Percentiles rank a stretch among this genome's conserved stretches.
Evolutionary conservation across 2,113 vertebrate species (phyloP).

Genomic region (Myotis lucifugus): DNA sequence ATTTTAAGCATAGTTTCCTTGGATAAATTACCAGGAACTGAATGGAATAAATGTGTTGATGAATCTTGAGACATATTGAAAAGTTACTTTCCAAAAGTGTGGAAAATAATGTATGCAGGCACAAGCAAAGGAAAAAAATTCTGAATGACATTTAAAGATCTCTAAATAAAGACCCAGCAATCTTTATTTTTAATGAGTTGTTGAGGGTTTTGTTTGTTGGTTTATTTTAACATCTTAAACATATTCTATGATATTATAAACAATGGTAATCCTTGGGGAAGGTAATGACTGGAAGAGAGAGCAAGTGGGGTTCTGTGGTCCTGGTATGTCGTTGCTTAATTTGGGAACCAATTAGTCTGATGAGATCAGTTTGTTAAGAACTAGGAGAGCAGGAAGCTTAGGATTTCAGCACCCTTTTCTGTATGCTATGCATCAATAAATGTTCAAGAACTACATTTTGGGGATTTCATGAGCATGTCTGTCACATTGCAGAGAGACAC

Average conservation of each 20-base stretch:
- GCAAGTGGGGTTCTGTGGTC: neutral
- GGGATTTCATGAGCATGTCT: neutral
- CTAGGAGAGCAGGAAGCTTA: neutral
- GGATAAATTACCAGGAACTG: neutral
- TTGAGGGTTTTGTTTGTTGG: neutral
- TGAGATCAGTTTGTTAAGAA: neutral
- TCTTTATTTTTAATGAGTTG: neutral
- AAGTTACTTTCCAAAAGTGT: conserved; percentile 1
- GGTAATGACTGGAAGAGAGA: neutral
- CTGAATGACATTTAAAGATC: neutral
- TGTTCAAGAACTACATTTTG: neutral
- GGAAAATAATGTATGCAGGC: neutral
- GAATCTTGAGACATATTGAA: neutral
- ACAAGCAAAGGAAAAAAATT: neutral
- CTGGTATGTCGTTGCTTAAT: neutral
- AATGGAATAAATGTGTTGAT: neutral
- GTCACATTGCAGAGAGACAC: neutral
- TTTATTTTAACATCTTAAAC: neutral
- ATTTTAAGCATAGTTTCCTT: neutral
- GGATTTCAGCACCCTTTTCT: neutral
- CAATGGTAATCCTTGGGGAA: neutral
- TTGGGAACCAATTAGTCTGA: neutral
- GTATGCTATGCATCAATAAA: neutral
- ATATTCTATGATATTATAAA: neutral
- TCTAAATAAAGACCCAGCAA: neutral